A percentile compares a stretch with the other conserved stretches of the same genome.
phyloP scores from a whole-genome alignment of 2,888 invertebrate species.

The Torymus aiolomorphi region DNA sequence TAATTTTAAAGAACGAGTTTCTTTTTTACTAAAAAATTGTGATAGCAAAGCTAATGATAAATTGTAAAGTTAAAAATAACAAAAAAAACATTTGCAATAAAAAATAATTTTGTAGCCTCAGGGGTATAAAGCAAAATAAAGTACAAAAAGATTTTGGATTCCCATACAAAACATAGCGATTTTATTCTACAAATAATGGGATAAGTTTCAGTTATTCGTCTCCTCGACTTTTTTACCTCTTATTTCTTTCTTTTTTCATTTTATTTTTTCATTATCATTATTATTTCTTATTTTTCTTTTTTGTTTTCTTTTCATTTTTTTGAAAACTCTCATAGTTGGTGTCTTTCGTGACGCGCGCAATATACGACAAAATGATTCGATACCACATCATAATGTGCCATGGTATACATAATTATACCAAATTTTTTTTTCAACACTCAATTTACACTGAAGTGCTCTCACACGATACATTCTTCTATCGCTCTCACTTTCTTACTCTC shows the following conservation, averaged over 20 bases:
- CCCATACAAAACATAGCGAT: constrained; percentile 76
- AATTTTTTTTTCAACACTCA: constrained; percentile 59
- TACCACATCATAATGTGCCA: constrained; percentile 47
- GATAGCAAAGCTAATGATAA: constrained; percentile 17
- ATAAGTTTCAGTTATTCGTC: constrained; percentile 65
- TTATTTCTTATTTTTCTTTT: constrained; percentile 42
- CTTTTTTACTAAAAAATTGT: constrained; percentile 1
- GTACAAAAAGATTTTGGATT: constrained; percentile 56
- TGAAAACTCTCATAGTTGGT: constrained; percentile 57
- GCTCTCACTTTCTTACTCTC: constrained; percentile 40
- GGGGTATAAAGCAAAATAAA: constrained; percentile 41
- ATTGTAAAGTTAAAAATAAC: not conserved
- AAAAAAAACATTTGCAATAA: constrained; percentile 28
- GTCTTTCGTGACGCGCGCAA: constrained; percentile 52
- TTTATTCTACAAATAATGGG: constrained; percentile 76
- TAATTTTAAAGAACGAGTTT: constrained; percentile 21
- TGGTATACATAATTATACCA: constrained; percentile 61
- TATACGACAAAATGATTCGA: constrained; percentile 55
- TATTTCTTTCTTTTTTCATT: constrained; percentile 52
- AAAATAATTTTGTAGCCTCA: constrained; percentile 26
- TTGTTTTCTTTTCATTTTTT: constrained; percentile 49
- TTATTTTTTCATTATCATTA: constrained; percentile 26
- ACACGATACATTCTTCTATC: constrained; percentile 49
- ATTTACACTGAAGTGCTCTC: constrained; percentile 53
- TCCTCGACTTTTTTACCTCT: constrained; percentile 23